Evolutionary conservation across 1,140 invertebrate genomes (phyloP).

Genomic region (Monomorium pharaonis): DNA sequence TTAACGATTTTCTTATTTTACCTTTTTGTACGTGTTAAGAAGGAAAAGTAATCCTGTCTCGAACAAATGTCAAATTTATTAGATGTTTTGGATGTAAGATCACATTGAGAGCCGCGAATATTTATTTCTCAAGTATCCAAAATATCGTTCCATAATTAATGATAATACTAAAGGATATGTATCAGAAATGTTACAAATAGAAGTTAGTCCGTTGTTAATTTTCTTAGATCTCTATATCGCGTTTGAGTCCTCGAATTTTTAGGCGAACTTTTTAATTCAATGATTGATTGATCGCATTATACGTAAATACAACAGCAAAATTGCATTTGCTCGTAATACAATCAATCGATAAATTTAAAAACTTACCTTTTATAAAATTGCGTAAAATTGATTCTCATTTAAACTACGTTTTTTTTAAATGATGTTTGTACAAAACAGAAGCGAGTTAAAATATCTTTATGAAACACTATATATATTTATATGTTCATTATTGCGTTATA

Average conservation of each 20-base stretch:
- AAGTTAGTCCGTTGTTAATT: slow-evolving; percentile 2
- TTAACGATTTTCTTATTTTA: not conserved
- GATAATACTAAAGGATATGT: not conserved
- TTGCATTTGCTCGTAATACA: too few species aligned
- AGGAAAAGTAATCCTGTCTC: not conserved
- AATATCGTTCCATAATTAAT: not conserved
- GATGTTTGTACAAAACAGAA: not conserved
- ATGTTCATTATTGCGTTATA: not conserved
- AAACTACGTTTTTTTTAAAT: not conserved
- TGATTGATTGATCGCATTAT: too few species aligned
- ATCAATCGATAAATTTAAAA: too few species aligned
- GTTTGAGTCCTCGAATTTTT: not conserved
- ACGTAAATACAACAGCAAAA: too few species aligned
- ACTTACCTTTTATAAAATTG: not conserved
- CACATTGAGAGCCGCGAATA: not conserved
- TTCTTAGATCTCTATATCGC: not conserved
- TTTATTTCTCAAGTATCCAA: slow-evolving; percentile 8
- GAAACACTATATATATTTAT: not conserved
- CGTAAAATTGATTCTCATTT: not conserved
- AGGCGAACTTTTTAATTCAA: too few species aligned
- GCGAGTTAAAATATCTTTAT: not conserved
- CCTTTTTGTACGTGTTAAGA: not conserved
- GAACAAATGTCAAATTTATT: not conserved
- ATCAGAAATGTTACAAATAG: not conserved
- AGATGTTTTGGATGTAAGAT: not conserved